Conservation (phyloP, 2,113 vertebrate species). For the Pitta sordida region DNA sequence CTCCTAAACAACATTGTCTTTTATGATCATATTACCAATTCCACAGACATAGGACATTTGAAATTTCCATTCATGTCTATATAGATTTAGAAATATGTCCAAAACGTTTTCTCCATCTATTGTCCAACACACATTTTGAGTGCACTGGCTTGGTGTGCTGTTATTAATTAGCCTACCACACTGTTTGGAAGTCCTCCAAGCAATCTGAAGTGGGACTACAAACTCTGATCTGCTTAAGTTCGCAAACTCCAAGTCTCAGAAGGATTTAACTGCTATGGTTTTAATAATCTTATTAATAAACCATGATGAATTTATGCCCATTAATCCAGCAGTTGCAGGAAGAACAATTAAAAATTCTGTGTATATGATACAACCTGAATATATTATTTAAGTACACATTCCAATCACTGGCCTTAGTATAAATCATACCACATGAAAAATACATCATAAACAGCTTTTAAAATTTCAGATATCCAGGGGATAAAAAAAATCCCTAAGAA, state of each 20-base stretch:
- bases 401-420: background rate
- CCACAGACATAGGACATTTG: background rate
- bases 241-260: background rate
- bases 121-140: background rate
- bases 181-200: constrained; percentile 5
- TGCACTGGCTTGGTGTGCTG: background rate
- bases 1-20: background rate
- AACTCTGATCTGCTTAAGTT: background rate
- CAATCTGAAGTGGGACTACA: background rate
- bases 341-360: constrained; percentile 27
- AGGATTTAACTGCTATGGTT: constrained; percentile 3
- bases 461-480: background rate
- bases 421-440: constrained; percentile 12
- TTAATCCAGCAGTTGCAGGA: constrained; percentile 30
- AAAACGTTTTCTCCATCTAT: background rate
- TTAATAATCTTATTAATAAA: constrained; percentile 43
- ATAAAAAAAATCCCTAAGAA: background rate
- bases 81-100: background rate
- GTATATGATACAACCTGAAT: background rate
- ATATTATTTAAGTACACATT: background rate
- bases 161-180: background rate
- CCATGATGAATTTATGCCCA: constrained; percentile 5
- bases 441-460: background rate
- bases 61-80: background rate
- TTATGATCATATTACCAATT: background rate